A percentile compares a stretch with the other conserved stretches of the same genome.
Evolutionary conservation across 1,140 invertebrate genomes (phyloP).

Genomic region (Drosophila neocordata): DNA sequence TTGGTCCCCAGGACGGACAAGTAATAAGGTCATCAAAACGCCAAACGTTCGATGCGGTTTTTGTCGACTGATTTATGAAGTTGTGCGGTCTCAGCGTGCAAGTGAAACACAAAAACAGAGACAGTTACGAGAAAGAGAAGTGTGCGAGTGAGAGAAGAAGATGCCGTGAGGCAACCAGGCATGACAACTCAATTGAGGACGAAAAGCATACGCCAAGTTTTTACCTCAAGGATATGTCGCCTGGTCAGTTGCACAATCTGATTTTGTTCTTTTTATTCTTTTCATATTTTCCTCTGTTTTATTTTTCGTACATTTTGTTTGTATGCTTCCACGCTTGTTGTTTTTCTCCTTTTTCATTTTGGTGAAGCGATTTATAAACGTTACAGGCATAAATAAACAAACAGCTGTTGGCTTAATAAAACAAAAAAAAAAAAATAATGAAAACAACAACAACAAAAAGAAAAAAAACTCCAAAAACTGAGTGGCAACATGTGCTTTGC

Average conservation of each 20-base stretch:
- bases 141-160: slow-evolving; percentile 5
- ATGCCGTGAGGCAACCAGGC: slow-evolving; percentile 22
- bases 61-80: slow-evolving; percentile 71
- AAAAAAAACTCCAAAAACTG: slow-evolving; percentile 34
- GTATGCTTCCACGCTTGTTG: not conserved
- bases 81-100: slow-evolving; percentile 41
- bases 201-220: slow-evolving; percentile 69
- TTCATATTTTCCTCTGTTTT: slow-evolving; percentile 12
- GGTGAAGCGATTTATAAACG: slow-evolving; percentile 76
- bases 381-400: slow-evolving; percentile 80
- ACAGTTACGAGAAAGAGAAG: not conserved
- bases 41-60: slow-evolving; percentile 58
- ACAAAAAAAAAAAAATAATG: slow-evolving; percentile 20
- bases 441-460: slow-evolving; percentile 28
- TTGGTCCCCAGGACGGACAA: slow-evolving; percentile 39
- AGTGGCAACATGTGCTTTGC: slow-evolving; percentile 66
- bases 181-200: slow-evolving; percentile 73
- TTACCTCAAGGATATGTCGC: slow-evolving; percentile 37
- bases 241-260: slow-evolving; percentile 48
- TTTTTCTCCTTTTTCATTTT: slow-evolving; percentile 33
- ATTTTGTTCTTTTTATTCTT: slow-evolving; percentile 39
- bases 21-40: slow-evolving; percentile 75
- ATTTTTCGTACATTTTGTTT: no score
- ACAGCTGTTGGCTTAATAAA: slow-evolving; percentile 56
- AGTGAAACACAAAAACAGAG: not conserved